Base-by-base conservation (phyloP, 2,888 invertebrate species). In the Cantharis lateralis region DNA sequence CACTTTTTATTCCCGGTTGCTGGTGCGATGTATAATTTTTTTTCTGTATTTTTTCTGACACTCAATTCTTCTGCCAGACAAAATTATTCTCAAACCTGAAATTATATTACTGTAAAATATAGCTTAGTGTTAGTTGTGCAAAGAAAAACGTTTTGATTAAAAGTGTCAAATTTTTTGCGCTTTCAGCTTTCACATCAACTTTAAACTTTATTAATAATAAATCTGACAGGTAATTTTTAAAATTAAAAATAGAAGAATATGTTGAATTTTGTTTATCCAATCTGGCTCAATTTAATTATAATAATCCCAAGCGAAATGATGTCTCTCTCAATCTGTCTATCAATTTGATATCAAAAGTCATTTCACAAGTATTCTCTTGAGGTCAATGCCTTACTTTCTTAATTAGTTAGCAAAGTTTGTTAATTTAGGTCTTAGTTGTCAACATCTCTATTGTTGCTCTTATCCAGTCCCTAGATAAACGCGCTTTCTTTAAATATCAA, bases 371-470 rank as follows among this genome's bases (percentile, higher is more conserved):
- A 81, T 82, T 83, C 84, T 83, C 83, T 78, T 76, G 84, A 85
- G 86, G 86, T 85, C 85, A 85, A 83, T 83, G 81, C 81, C 84
- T 85, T 86, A 86, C 85, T 86, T 87, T 87, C 87, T 86, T 87
- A 87, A 87, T 87, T 86, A 87, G 87, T 87, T 86, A 79, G 82
- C 83, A 85, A 87, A 87, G 85, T 87, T 87, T 87, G 86, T 87
- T 87, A 87, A 87, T 87, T 87, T 86, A 81, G 84, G 85, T 84
- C 84, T 84, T 84, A 84, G 84, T 84, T 87, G 86, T 86, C 87
- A 87, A 85, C 86, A 84, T 79, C 82, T 83, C 82, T 81, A 82
- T 82, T 75, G 75, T 78, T 74, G 72, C 61, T 66, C 71, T 71
- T 76, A 48, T 61, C 18, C 61, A 18, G 61, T 48, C 48, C n/a